Base-by-base conservation (phyloP, 2,113 vertebrate species). In the Acanthochromis polyacanthus region DNA sequence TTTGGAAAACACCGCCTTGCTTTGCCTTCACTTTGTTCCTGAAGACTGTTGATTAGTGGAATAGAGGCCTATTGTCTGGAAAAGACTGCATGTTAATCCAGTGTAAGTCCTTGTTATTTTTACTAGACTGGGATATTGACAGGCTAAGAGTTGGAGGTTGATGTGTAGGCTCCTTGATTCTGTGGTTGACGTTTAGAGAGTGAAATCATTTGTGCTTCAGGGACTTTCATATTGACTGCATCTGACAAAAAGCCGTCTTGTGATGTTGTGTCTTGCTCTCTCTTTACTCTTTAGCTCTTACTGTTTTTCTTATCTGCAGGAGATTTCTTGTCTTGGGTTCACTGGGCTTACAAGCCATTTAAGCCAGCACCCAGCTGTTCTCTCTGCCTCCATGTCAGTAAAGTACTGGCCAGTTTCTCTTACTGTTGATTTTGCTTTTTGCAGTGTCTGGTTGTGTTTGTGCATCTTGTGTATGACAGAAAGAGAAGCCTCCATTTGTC, bases 71-170 rank as follows among this genome's bases (percentile, higher is more conserved):
- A 73, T 91, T 90, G 86, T 91, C 50, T 86, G 56, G 71, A 82
- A 81, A 86, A 82, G 62, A 75, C 43, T 71, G 78, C 66, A 20
- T 62, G 78, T 56, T 91, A 91, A 93, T 91, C 84, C 90, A 85
- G 57, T 25, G 14, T 75, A 81, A 88, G 28, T 81, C 75, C 65
- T 43, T 59, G 53, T 68, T 60, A 20, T 43, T 14, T 19, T 48
- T 56, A 52, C 46, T 14, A 53, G 74, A 72, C 68, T 76, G 73
- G 19, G 63, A 71, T 83, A 83, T 87, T 83, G 87, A 89, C 80
- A 70, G 36, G 75, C 65, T 69, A 64, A 40, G 81, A 67, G 61
- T 80, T 83, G 60, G 32, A 78, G 36, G 81, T 75, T 86, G 82
- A 64, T 66, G 61, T 71, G 66, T 71, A 63, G 78, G 60, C 74